Evolutionary conservation across 2,888 invertebrate species (phyloP).

Genomic region (Boloria selene): DNA sequence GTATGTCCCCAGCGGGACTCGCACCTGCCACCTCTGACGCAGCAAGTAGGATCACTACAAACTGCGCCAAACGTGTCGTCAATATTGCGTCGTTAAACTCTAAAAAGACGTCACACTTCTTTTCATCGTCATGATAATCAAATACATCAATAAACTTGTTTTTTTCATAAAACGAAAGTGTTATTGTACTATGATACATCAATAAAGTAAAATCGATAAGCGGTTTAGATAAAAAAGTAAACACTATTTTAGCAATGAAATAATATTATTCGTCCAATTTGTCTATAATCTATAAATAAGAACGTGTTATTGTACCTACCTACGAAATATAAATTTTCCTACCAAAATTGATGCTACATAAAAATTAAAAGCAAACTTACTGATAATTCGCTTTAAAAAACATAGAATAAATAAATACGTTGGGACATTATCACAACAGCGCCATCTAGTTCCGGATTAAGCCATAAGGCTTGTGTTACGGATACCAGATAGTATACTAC

Average conservation of each 20-base stretch:
- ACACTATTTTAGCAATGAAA: background rate
- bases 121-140: slow-evolving; percentile 1
- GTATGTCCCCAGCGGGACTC: too few relatives aligned
- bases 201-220: slow-evolving; percentile 1
- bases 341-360: background rate
- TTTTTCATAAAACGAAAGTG: background rate
- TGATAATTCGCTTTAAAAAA: background rate
- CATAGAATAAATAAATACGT: too few relatives aligned
- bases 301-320: too few relatives aligned
- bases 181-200: slow-evolving; percentile 12
- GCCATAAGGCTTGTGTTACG: too few relatives aligned
- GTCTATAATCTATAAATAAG: too few relatives aligned
- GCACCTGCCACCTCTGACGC: too few relatives aligned
- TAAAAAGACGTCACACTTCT: background rate
- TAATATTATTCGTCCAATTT: too few relatives aligned
- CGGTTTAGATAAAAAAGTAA: slow-evolving; percentile 6
- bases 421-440: too few relatives aligned
- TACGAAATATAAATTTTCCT: background rate
- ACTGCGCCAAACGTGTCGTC: too few relatives aligned
- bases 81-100: background rate
- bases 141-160: slow-evolving; percentile 11
- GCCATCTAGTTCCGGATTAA: too few relatives aligned
- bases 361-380: background rate
- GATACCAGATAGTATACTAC: too few relatives aligned
- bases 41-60: too few relatives aligned